phyloP scores from a whole-genome alignment of 2,797 vertebrate genomes.

The Syndactyla subalaris region DNA sequence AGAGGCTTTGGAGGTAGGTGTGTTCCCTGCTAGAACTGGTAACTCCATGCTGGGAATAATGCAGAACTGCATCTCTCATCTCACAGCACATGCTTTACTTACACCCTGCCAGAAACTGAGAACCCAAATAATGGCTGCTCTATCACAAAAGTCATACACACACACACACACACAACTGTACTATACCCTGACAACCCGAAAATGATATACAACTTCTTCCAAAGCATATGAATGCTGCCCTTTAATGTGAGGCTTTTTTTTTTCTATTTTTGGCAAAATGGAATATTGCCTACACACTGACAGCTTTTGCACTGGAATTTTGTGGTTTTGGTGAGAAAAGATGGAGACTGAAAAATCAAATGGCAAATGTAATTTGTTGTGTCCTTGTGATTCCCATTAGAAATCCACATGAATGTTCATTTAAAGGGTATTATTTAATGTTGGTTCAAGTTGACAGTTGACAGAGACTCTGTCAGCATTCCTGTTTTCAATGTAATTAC shows the following conservation, averaged over 20 bases:
- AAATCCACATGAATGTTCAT: background rate
- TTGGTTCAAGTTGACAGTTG: background rate
- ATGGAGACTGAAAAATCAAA: background rate
- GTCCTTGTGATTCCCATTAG: background rate
- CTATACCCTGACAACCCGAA: background rate
- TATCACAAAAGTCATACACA: background rate
- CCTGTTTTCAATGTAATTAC: background rate
- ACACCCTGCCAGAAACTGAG: background rate
- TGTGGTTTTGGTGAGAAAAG: background rate
- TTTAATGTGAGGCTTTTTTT: background rate
- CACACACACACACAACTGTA: background rate
- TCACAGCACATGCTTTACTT: background rate
- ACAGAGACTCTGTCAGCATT: background rate
- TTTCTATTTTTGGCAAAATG: background rate
- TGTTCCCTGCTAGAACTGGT: fast-evolving
- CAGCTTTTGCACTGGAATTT: background rate
- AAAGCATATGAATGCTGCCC: background rate
- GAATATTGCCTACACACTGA: background rate
- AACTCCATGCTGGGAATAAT: background rate
- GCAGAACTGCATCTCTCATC: background rate
- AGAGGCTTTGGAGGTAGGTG: background rate
- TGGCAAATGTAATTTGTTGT: background rate
- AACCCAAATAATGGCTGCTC: background rate
- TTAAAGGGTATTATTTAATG: background rate
- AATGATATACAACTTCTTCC: background rate